Percentiles rank a stretch among this genome's conserved stretches.
These are phyloP conservation scores for Coelinius sp. DNA, from an alignment of 2,888 invertebrate genomes.

Conservation along the genomic window DNA sequence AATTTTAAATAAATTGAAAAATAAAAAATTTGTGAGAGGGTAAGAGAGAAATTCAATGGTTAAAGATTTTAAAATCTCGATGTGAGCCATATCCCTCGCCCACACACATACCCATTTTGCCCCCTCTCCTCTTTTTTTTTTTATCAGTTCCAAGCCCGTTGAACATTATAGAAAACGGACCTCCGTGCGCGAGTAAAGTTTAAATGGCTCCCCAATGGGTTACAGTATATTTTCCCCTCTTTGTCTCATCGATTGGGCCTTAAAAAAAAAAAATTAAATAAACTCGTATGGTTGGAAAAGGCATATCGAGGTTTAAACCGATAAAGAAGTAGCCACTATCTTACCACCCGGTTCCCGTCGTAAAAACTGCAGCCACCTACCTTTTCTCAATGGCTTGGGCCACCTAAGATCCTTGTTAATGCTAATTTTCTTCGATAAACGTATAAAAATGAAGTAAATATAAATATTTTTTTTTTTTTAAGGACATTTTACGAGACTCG, in stretches of 20 bases:
- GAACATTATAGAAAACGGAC: slow-evolving; percentile 22
- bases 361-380: slow-evolving; percentile 29
- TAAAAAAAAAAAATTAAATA: no score
- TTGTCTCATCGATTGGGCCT: slow-evolving; percentile 21
- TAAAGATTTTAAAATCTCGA: slow-evolving; percentile 33
- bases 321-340: slow-evolving; percentile 44
- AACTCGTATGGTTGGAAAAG: neutral
- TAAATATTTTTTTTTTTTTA: slow-evolving; percentile 1
- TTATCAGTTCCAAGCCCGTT: neutral
- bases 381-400: slow-evolving; percentile 23
- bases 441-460: neutral
- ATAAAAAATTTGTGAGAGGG: no score
- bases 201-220: slow-evolving; percentile 15
- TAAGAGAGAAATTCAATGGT: neutral
- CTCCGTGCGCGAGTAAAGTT: slow-evolving; percentile 35
- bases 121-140: neutral
- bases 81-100: slow-evolving; percentile 27
- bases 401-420: slow-evolving; percentile 28
- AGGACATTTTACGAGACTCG: neutral
- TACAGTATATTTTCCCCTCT: slow-evolving; percentile 19
- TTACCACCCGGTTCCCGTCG: slow-evolving; percentile 37
- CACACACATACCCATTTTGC: slow-evolving; percentile 32
- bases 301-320: slow-evolving; percentile 29
- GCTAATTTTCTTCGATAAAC: slow-evolving; percentile 14
- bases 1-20: no score